Conservation (phyloP, 1,140 invertebrate genomes). For the Conopomorpha cramerella region DNA sequence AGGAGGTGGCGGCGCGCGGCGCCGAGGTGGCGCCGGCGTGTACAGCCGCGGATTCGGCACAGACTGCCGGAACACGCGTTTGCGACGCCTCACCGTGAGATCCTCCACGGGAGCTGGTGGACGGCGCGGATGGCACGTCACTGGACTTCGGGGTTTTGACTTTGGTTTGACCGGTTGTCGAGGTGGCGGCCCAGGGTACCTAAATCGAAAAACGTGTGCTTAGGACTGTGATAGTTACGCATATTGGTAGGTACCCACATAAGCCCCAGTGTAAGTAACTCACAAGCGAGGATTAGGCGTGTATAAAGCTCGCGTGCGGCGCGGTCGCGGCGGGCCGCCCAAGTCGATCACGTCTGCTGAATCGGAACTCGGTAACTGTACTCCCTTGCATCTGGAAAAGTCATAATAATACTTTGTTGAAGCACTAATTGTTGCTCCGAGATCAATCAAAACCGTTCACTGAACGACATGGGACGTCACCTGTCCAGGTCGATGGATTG, state of each 20-base stretch:
- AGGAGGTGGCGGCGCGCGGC: conserved; percentile 6
- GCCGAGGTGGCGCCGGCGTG: conserved; percentile 14
- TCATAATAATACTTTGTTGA: neutral
- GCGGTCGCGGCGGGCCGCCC: conserved; percentile 9
- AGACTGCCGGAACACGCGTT: conserved; percentile 11
- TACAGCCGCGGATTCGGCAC: conserved; percentile 25
- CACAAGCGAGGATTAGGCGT: conserved; percentile 28
- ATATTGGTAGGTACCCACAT: too few species aligned
- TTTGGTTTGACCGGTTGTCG: conserved; percentile 2
- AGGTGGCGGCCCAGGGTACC: conserved; percentile 13
- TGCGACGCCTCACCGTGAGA: too few species aligned
- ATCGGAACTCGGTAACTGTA: neutral
- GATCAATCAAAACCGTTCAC: too few species aligned
- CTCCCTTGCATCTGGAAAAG: neutral
- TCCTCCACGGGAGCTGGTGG: too few species aligned
- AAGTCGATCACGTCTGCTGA: conserved; percentile 21
- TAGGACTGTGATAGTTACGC: neutral
- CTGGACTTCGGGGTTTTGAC: conserved; percentile 1
- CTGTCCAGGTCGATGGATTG: too few species aligned
- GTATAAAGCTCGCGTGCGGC: conserved; percentile 9
- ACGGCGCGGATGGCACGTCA: conserved; percentile 4
- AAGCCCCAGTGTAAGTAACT: conserved; percentile 6
- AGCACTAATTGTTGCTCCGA: too few species aligned
- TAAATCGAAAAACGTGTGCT: conserved; percentile 2
- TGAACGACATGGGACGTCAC: too few species aligned